Evolutionary conservation across 2,888 invertebrate species (phyloP).

Genomic region (Smittia sp.): DNA sequence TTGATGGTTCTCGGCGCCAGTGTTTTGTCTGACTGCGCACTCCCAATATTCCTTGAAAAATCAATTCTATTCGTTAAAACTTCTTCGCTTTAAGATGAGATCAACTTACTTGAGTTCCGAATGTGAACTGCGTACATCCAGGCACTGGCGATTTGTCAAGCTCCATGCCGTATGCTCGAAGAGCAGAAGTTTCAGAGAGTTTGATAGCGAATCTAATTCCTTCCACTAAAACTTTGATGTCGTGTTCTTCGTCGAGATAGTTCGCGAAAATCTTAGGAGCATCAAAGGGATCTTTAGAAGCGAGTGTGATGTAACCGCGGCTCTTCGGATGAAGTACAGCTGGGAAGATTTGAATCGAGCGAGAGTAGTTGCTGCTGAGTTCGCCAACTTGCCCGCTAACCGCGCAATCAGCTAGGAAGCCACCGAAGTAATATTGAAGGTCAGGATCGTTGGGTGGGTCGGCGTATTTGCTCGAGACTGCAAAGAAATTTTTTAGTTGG

Average conservation of each 20-base stretch:
- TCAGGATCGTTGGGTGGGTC: constrained; percentile 76
- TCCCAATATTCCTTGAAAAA: constrained; percentile 67
- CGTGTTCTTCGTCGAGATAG: constrained; percentile 60
- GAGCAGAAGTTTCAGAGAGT: constrained; percentile 67
- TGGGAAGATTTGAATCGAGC: constrained; percentile 73
- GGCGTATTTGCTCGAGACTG: constrained; percentile 76
- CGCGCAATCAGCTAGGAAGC: constrained; percentile 80
- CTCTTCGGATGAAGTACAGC: constrained; percentile 84
- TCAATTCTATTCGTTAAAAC: constrained; percentile 51
- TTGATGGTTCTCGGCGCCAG: constrained; percentile 80
- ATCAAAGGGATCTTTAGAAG: constrained; percentile 71
- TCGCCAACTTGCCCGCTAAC: constrained; percentile 84
- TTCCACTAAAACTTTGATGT: constrained; percentile 75
- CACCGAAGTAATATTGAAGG: constrained; percentile 82
- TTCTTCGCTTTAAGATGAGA: constrained; percentile 56
- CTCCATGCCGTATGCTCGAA: constrained; percentile 68
- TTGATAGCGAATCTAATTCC: constrained; percentile 77
- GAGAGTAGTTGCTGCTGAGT: constrained; percentile 64
- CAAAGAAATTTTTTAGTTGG: no score
- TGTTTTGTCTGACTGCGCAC: constrained; percentile 67
- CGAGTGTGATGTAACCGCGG: constrained; percentile 70
- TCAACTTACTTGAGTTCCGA: constrained; percentile 56
- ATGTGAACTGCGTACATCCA: constrained; percentile 72
- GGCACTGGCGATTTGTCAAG: constrained; percentile 69
- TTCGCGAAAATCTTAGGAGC: constrained; percentile 84